Evolutionary conservation across 1,140 invertebrate species (phyloP).

Genomic region (Saccostrea echinata): DNA sequence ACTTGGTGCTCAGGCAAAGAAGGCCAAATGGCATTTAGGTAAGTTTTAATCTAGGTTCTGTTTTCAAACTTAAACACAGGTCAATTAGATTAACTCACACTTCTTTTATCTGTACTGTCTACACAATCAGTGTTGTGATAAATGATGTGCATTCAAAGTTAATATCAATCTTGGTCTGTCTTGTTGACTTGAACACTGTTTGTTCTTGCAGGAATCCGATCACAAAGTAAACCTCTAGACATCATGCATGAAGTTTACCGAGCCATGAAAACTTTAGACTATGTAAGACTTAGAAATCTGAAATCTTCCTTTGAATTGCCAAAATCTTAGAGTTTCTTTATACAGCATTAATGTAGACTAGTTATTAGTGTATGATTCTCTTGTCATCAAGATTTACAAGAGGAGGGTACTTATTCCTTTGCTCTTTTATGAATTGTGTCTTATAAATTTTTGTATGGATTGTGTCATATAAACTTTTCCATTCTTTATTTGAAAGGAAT

Average conservation of each 20-base stretch:
- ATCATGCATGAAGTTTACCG: conserved; percentile 99
- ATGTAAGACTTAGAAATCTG: conserved; percentile 83
- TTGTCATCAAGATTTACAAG: background rate
- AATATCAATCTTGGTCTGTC: too few relatives aligned
- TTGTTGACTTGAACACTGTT: background rate
- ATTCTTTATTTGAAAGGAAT: conserved; percentile 86
- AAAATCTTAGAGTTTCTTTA: background rate
- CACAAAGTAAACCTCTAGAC: conserved; percentile 99
- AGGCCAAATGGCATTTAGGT: conserved; percentile 99
- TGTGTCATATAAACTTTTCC: conserved; percentile 21
- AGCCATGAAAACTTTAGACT: conserved; percentile 98
- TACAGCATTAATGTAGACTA: background rate
- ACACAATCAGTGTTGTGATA: too few relatives aligned
- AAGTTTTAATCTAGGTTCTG: conserved; percentile 34
- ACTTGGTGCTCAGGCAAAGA: conserved; percentile 88
- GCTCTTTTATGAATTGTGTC: background rate
- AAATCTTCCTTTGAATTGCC: too few relatives aligned
- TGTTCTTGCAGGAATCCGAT: conserved; percentile 89
- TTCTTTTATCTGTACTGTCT: too few relatives aligned
- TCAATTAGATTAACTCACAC: too few relatives aligned
- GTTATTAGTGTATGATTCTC: background rate
- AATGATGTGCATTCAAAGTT: too few relatives aligned
- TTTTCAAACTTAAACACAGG: too few relatives aligned
- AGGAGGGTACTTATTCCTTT: background rate
- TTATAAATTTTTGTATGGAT: conserved; percentile 33